Percentiles rank a stretch among this genome's conserved stretches.
These are phyloP conservation scores for Tachypleus tridentatus DNA, from an alignment of 1,140 invertebrate genomes.

Conservation along the genomic window DNA sequence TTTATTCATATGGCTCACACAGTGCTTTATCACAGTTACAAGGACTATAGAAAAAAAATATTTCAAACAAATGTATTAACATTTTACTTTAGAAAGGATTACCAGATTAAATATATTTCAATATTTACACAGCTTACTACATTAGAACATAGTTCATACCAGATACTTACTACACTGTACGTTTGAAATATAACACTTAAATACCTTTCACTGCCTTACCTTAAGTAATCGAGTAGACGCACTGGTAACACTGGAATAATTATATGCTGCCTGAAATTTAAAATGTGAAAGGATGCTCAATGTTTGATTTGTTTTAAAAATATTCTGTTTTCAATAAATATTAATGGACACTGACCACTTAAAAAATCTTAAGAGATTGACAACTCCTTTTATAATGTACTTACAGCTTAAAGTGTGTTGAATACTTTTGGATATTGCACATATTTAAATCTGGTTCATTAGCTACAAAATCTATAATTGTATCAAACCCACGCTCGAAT, in stretches of 20 bases:
- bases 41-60: too few relatives aligned
- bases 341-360: not conserved
- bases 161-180: too few relatives aligned
- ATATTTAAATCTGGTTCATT: not conserved
- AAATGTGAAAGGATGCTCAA: not conserved
- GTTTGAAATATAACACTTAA: too few relatives aligned
- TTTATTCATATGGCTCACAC: too few relatives aligned
- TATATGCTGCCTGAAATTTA: slow-evolving; percentile 65
- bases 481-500: too few relatives aligned
- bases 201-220: slow-evolving; percentile 21
- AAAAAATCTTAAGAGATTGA: not conserved
- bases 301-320: not conserved
- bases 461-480: not conserved
- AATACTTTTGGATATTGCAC: not conserved
- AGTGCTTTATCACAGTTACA: too few relatives aligned
- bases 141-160: too few relatives aligned
- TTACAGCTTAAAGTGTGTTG: not conserved
- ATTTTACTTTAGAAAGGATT: too few relatives aligned
- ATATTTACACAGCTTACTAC: too few relatives aligned
- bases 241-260: slow-evolving; percentile 86
- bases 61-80: too few relatives aligned
- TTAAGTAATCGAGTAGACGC: slow-evolving; percentile 74
- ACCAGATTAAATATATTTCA: too few relatives aligned
- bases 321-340: not conserved
- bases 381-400: not conserved